Conservation (phyloP, 1,140 invertebrate genomes). For the Drosophila lacteicornis region DNA sequence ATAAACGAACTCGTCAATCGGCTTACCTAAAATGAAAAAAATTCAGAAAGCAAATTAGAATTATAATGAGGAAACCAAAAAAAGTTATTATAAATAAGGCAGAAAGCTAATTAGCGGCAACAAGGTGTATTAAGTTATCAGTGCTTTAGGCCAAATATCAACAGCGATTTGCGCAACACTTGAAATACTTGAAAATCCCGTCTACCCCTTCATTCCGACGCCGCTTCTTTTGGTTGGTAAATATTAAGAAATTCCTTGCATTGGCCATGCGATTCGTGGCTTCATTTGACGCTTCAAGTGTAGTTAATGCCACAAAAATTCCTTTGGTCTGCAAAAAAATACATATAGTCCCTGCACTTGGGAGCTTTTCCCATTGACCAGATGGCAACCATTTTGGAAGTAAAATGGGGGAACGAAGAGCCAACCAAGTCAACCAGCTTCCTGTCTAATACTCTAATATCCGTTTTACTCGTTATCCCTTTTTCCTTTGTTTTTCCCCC, state of each 20-base stretch:
- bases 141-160: slow-evolving; percentile 47
- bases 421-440: slow-evolving; percentile 62
- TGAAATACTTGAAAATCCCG: slow-evolving; percentile 46
- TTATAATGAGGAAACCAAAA: slow-evolving; percentile 63
- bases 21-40: slow-evolving; percentile 76
- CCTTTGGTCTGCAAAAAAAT: slow-evolving; percentile 19
- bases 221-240: slow-evolving; percentile 14
- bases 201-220: not conserved
- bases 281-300: slow-evolving; percentile 62
- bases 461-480: slow-evolving; percentile 74
- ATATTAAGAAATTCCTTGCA: slow-evolving; percentile 52
- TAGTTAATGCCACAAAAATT: slow-evolving; percentile 65
- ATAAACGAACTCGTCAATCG: slow-evolving; percentile 56
- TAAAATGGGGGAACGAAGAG: slow-evolving; percentile 13
- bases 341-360: slow-evolving; percentile 16
- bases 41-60: slow-evolving; percentile 48
- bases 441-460: slow-evolving; percentile 82
- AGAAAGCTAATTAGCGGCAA: slow-evolving; percentile 56
- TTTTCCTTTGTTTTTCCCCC: slow-evolving; percentile 30
- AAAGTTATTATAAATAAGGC: slow-evolving; percentile 59
- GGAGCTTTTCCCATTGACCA: slow-evolving; percentile 38
- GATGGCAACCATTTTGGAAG: slow-evolving; percentile 45
- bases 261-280: slow-evolving; percentile 41
- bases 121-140: slow-evolving; percentile 45
- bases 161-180: slow-evolving; percentile 61